Evolutionary conservation across 2,113 vertebrate species (phyloP).

Genomic region (Struthio camelus): DNA sequence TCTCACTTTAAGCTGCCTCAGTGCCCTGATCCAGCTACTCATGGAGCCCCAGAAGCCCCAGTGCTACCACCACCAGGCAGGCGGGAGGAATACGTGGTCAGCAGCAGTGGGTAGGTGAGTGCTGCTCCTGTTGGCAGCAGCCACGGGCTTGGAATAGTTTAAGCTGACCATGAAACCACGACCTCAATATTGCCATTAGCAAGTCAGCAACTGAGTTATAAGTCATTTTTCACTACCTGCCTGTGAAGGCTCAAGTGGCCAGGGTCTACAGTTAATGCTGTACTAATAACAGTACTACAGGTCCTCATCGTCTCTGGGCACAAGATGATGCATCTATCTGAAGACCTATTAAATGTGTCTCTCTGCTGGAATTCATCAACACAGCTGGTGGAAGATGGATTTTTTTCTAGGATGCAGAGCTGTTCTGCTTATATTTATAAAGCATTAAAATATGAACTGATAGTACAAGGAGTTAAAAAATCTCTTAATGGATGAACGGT

Average conservation of each 20-base stretch:
- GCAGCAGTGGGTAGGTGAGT: neutral
- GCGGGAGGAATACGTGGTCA: fast-evolving
- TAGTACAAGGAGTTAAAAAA: neutral
- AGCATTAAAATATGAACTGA: neutral
- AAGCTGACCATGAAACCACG: neutral
- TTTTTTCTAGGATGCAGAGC: neutral
- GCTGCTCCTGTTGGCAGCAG: fast-evolving
- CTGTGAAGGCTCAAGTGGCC: neutral
- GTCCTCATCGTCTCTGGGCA: neutral
- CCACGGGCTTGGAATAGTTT: fast-evolving
- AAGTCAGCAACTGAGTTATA: neutral
- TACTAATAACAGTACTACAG: neutral
- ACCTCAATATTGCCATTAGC: neutral
- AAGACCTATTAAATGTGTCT: neutral
- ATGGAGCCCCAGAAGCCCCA: neutral
- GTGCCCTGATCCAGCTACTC: fast-evolving
- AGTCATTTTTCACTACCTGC: neutral
- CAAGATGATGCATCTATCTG: neutral
- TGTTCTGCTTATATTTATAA: neutral
- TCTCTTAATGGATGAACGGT: neutral
- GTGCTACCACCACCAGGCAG: fast-evolving
- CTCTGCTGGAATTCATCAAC: neutral
- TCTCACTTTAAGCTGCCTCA: neutral
- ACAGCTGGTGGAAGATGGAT: neutral
- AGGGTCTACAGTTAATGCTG: neutral